Percentiles rank a stretch among this genome's conserved stretches.
Evolutionary conservation across 2,113 vertebrate genomes (phyloP).

Genomic region (Etia nguti): DNA sequence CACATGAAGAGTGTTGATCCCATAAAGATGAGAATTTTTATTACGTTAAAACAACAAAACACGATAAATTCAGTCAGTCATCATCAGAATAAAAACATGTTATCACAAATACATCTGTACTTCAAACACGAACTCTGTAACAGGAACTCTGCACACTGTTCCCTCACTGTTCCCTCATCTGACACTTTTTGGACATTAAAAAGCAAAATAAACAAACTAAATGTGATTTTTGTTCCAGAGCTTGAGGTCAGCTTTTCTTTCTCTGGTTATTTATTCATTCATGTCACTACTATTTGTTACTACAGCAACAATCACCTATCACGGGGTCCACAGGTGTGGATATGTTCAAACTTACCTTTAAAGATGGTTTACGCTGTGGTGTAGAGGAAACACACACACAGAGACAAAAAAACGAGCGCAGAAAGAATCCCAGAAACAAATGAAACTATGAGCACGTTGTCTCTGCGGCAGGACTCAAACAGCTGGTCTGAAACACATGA

Average conservation of each 20-base stretch:
- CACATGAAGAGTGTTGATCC: rapidly evolving
- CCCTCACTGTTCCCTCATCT: rapidly evolving
- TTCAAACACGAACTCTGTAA: not conserved
- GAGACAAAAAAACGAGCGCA: not conserved
- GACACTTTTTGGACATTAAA: not conserved
- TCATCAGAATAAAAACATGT: not conserved
- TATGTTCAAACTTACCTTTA: not conserved
- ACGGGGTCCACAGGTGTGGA: not conserved
- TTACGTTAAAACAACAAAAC: not conserved
- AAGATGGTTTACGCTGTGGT: rapidly evolving
- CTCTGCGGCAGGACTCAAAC: rapidly evolving
- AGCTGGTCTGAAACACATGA: not conserved
- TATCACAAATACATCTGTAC: not conserved
- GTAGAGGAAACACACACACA: not conserved
- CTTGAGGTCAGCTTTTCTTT: not conserved
- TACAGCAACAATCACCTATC: no score
- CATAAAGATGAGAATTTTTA: rapidly evolving
- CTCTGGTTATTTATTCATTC: not conserved
- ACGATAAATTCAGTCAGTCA: rapidly evolving
- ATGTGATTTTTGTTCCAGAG: not conserved
- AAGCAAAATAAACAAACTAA: rapidly evolving
- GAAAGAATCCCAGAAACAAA: not conserved
- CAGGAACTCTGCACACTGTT: rapidly evolving
- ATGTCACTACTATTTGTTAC: not conserved
- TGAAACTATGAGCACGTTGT: rapidly evolving